Evolutionary conservation across 2,888 invertebrate species (phyloP).

Genomic region (Synanthedon vespiformis): DNA sequence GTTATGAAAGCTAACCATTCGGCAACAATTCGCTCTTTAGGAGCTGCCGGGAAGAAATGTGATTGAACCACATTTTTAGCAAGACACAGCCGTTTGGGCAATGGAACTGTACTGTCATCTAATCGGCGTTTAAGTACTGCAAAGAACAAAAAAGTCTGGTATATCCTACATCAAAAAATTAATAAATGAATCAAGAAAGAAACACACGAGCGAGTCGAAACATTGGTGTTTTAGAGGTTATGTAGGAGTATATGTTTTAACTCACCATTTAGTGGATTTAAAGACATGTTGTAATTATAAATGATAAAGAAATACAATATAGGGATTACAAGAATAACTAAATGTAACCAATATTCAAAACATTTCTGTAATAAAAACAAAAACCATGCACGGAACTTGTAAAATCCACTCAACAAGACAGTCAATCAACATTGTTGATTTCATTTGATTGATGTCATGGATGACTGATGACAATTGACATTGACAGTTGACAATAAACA

Average conservation of each 20-base stretch:
- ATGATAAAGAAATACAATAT: neutral
- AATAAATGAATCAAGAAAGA: neutral
- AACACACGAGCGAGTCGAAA: no score
- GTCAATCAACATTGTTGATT: no score
- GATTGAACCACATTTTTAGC: slow-evolving; percentile 64
- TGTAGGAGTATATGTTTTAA: neutral
- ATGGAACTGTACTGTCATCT: slow-evolving; percentile 42
- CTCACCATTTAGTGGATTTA: slow-evolving; percentile 45
- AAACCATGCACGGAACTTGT: no score
- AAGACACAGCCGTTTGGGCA: slow-evolving; percentile 63
- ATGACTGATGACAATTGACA: no score
- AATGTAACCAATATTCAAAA: neutral
- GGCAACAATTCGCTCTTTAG: slow-evolving; percentile 61
- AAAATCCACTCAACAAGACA: no score
- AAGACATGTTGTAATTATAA: slow-evolving; percentile 26
- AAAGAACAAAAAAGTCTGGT: slow-evolving; percentile 11
- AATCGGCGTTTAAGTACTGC: slow-evolving; percentile 60
- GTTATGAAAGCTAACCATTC: slow-evolving; percentile 54
- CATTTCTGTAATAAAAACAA: no score
- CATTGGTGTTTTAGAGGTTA: slow-evolving; percentile 1
- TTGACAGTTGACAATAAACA: no score
- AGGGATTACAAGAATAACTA: neutral
- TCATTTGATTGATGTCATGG: no score
- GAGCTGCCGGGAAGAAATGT: slow-evolving; percentile 52
- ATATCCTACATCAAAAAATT: neutral